Percentiles rank a stretch among this genome's conserved stretches.
Evolutionary conservation across 2,888 invertebrate species (phyloP).

Genomic region (Acanthosepion esculentum): DNA sequence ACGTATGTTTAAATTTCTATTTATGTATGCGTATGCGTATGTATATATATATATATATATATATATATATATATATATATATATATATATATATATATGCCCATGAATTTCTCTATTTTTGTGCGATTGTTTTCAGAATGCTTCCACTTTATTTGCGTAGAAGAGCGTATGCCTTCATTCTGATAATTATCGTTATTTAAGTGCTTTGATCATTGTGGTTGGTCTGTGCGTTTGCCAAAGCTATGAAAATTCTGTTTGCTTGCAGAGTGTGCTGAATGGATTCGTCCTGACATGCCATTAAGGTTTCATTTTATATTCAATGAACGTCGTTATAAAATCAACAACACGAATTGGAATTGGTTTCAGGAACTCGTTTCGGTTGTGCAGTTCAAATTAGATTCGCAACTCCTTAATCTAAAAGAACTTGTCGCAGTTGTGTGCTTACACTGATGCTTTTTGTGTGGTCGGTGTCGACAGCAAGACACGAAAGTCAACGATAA

Average conservation of each 20-base stretch:
- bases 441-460: not conserved
- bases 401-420: constrained; percentile 33
- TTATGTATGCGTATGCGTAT: not conserved
- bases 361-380: not conserved
- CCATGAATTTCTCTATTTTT: no score
- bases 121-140: no score
- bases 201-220: not conserved
- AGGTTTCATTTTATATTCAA: constrained; percentile 17
- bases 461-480: not conserved
- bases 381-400: not conserved
- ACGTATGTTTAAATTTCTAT: not conserved
- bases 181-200: no score
- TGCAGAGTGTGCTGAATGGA: not conserved
- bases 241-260: constrained; percentile 10
- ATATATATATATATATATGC: no score
- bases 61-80: no score
- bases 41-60: no score
- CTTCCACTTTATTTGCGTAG: no score
- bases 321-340: constrained; percentile 4
- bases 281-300: constrained; percentile 13
- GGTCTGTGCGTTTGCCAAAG: not conserved
- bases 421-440: not conserved
- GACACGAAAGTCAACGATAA: not conserved
- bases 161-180: no score
- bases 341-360: constrained; percentile 33